These are phyloP conservation scores for Vanacampus margaritifer DNA, from an alignment of 2,113 vertebrate genomes.

Conservation along the genomic window DNA sequence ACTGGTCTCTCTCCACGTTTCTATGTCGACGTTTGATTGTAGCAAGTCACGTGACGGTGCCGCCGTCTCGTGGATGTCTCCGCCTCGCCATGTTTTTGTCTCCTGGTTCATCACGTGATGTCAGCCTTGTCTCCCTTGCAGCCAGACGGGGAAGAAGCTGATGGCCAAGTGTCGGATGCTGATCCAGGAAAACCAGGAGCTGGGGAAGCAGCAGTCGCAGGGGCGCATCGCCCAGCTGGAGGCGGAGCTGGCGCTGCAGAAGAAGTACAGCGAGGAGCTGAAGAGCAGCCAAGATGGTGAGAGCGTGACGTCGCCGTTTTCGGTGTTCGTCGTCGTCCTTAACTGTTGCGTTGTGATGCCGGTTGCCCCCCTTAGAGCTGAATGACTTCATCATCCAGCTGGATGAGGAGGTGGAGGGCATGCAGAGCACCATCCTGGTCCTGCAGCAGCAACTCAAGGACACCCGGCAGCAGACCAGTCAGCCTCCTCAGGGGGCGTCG, in stretches of 20 bases:
- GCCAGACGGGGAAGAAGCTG: slow-evolving; percentile 99
- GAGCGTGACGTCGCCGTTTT: not conserved
- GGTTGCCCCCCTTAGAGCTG: slow-evolving; percentile 78
- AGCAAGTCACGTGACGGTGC: too few relatives aligned
- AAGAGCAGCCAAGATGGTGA: slow-evolving; percentile 99
- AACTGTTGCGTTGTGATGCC: slow-evolving; percentile 26
- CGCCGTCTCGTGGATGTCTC: slow-evolving; percentile 2
- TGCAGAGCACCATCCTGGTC: slow-evolving; percentile 99
- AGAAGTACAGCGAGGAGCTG: slow-evolving; percentile 99
- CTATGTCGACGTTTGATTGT: not conserved
- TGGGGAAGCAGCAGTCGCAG: slow-evolving; percentile 98
- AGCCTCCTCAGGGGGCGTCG: slow-evolving; percentile 75
- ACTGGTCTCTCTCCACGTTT: not conserved
- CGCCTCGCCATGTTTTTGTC: slow-evolving; percentile 32
- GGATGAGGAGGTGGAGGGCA: slow-evolving; percentile 98
- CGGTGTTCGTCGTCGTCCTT: not conserved
- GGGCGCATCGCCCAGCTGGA: slow-evolving; percentile 98
- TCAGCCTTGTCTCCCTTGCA: slow-evolving; percentile 97
- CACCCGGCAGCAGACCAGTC: slow-evolving; percentile 85
- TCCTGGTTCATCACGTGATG: slow-evolving; percentile 87
- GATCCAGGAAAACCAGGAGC: slow-evolving; percentile 99
- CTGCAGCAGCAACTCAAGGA: slow-evolving; percentile 97
- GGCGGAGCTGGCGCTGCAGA: slow-evolving; percentile 98
- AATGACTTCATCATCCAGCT: slow-evolving; percentile 99
- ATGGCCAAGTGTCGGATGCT: slow-evolving; percentile 99